These are phyloP conservation scores for Carapus acus DNA, from an alignment of 2,797 vertebrate species.

Conservation along the genomic window DNA sequence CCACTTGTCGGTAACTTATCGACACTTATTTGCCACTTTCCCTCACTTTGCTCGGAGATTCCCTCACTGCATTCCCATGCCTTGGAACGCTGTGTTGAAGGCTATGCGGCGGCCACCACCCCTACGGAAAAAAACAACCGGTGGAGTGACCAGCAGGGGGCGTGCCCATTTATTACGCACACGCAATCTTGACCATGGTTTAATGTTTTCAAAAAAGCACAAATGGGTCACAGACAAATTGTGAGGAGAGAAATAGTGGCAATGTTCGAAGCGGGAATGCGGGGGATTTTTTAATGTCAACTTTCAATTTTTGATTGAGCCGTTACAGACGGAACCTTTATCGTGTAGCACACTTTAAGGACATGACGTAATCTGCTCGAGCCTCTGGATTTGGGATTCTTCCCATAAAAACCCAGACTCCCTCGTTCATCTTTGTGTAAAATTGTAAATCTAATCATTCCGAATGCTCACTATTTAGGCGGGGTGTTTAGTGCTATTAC, in stretches of 20 bases:
- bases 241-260: fast-evolving
- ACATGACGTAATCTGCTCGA: conserved; percentile 40
- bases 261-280: no score
- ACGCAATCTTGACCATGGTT: conserved; percentile 8
- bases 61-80: conserved; percentile 64
- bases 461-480: no score
- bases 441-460: no score
- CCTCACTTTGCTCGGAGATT: conserved; percentile 44
- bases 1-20: conserved; percentile 4
- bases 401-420: no score
- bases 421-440: no score
- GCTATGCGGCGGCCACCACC: conserved; percentile 72
- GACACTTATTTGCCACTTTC: conserved; percentile 47
- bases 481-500: no score
- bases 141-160: conserved; percentile 27
- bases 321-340: conserved; percentile 23
- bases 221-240: not conserved
- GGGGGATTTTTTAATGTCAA: not conserved
- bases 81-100: conserved; percentile 47
- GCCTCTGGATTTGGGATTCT: no score
- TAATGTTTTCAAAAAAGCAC: not conserved
- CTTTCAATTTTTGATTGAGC: not conserved
- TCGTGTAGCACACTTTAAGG: conserved; percentile 43
- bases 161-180: conserved; percentile 53
- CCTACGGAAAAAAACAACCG: conserved; percentile 43